Conservation (phyloP, 2,113 vertebrate genomes). For the Lophius piscatorius region DNA sequence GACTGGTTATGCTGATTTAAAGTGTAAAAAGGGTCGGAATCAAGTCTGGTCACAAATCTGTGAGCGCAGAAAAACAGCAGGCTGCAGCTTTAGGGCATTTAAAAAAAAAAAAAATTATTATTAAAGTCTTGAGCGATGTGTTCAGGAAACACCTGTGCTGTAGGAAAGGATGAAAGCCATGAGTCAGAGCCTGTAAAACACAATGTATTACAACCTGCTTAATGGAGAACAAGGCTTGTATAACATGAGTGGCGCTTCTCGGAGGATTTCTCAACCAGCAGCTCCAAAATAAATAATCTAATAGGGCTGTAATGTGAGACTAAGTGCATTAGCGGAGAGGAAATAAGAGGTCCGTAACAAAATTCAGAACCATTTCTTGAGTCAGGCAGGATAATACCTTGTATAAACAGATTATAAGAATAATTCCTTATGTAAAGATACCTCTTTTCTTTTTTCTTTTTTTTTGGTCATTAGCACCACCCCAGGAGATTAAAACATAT, state of each 20-base stretch:
- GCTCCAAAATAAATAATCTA: conserved; percentile 64
- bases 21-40: conserved; percentile 37
- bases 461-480: neutral
- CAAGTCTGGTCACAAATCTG: conserved; percentile 38
- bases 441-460: neutral
- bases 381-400: neutral
- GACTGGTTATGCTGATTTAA: no score
- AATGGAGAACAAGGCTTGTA: conserved; percentile 58
- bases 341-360: conserved; percentile 25
- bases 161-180: conserved; percentile 3
- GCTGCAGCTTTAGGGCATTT: conserved; percentile 18
- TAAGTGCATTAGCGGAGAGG: conserved; percentile 27
- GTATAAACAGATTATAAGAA: neutral
- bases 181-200: conserved; percentile 43
- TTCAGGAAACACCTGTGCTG: conserved; percentile 10
- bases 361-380: conserved; percentile 24
- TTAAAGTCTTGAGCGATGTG: conserved; percentile 17
- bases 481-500: conserved; percentile 17
- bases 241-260: conserved; percentile 55
- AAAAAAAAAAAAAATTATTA: conserved; percentile 3
- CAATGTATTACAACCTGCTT: conserved; percentile 56
- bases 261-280: conserved; percentile 49
- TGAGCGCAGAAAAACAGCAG: conserved; percentile 22
- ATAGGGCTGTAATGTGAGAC: conserved; percentile 36
- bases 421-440: neutral